Conservation (phyloP, 2,888 invertebrate genomes). For the Cerastoderma edule region DNA sequence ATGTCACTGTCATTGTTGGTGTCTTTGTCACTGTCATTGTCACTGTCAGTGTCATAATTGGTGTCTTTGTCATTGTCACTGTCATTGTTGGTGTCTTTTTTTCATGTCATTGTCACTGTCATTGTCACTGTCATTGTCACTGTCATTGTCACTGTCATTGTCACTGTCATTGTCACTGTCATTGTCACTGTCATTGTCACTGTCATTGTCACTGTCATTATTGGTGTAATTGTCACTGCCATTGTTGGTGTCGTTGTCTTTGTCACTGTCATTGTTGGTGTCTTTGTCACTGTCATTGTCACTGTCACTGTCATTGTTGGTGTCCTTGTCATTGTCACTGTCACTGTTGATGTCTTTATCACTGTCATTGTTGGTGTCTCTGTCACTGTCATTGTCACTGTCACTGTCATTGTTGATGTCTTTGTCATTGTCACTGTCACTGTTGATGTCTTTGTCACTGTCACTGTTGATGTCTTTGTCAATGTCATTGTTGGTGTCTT, state of each 20-base stretch:
- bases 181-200: constrained; percentile 1
- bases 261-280: not conserved
- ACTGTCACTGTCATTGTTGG: not conserved
- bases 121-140: constrained; percentile 4
- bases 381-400: not conserved
- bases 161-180: not conserved
- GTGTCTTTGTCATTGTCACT: constrained; percentile 6
- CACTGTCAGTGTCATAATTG: not conserved
- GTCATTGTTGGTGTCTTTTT: not conserved
- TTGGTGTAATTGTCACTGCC: not conserved
- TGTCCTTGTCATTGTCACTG: not conserved
- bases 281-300: not conserved
- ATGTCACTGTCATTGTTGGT: not conserved
- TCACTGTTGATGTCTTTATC: constrained; percentile 1
- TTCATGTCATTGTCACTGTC: not conserved
- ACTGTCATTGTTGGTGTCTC: not conserved
- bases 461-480: no score
- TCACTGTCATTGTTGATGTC: not conserved
- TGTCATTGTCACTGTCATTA: constrained; percentile 1
- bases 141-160: constrained; percentile 6
- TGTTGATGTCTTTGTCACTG: no score
- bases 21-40: constrained; percentile 6
- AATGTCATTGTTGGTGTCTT: not conserved
- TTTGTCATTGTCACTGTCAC: no score
- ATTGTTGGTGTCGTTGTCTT: constrained; percentile 3